Percentiles rank a stretch among this genome's conserved stretches.
These are phyloP conservation scores for Umimayanthus chanpuru DNA, from an alignment of 92 coral and sea anemone species.

Conservation along the genomic window DNA sequence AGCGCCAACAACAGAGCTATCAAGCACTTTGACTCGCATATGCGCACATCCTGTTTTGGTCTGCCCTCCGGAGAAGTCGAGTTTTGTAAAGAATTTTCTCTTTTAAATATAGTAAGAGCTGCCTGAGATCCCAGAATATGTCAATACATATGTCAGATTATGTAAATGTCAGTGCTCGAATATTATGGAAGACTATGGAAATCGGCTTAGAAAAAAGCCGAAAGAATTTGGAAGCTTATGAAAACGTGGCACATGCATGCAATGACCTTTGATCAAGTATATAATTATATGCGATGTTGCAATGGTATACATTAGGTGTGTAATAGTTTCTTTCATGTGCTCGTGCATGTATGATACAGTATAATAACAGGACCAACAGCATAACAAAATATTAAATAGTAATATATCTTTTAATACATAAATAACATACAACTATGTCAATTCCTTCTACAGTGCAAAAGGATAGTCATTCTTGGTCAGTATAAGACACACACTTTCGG, in stretches of 20 bases:
- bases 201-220: background rate
- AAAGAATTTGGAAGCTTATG: background rate
- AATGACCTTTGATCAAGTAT: background rate
- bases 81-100: background rate
- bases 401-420: background rate
- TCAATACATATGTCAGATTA: too few species aligned
- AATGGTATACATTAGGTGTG: background rate
- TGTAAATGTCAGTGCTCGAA: too few species aligned
- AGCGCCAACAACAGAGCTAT: constrained; percentile 9
- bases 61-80: background rate
- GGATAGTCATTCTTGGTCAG: too few species aligned
- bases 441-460: too few species aligned
- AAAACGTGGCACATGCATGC: background rate
- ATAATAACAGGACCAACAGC: background rate
- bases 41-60: constrained; percentile 6
- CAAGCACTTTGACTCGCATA: background rate
- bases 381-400: too few species aligned
- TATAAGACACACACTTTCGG: background rate
- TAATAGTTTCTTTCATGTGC: background rate
- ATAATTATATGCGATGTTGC: too few species aligned
- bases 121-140: too few species aligned
- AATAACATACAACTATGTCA: too few species aligned
- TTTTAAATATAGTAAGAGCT: background rate
- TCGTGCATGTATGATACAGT: background rate
- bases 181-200: background rate